Percentiles rank a stretch among this genome's conserved stretches.
phyloP scores from a whole-genome alignment of 2,888 invertebrate species.

The Sinopyrophorus schimmeli region DNA sequence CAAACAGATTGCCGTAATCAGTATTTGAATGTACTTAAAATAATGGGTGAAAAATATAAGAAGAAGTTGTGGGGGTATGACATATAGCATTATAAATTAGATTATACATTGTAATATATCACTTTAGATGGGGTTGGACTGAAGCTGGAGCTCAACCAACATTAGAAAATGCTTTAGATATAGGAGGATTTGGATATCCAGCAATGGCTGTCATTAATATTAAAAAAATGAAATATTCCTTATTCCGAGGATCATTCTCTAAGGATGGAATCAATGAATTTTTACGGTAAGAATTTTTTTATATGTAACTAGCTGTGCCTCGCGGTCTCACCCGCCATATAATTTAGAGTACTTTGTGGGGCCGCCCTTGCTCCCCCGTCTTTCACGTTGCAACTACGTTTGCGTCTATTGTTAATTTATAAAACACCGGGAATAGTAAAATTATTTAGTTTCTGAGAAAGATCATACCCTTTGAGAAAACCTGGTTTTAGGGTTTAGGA shows the following conservation, averaged over 20 bases:
- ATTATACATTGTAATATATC: slow-evolving; percentile 1
- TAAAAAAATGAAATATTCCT: slow-evolving; percentile 95
- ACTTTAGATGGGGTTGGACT: slow-evolving; percentile 85
- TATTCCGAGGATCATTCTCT: slow-evolving; percentile 91
- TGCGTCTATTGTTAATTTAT: too few species aligned
- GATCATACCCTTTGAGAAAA: too few species aligned
- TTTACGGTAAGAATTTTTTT: slow-evolving; percentile 61
- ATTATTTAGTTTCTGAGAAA: too few species aligned
- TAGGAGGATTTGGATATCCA: slow-evolving; percentile 98
- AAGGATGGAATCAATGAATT: slow-evolving; percentile 95
- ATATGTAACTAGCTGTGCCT: too few species aligned
- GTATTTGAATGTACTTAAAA: slow-evolving; percentile 73
- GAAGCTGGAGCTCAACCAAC: slow-evolving; percentile 86
- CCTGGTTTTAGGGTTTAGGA: too few species aligned
- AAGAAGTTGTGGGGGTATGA: slow-evolving; percentile 88
- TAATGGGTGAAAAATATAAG: slow-evolving; percentile 88
- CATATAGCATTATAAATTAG: neutral
- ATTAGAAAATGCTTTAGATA: slow-evolving; percentile 86
- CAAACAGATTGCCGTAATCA: slow-evolving; percentile 86
- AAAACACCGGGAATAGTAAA: too few species aligned
- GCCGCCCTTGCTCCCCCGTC: neutral
- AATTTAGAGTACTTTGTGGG: neutral
- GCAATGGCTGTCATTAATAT: slow-evolving; percentile 96
- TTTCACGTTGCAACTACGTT: too few species aligned
- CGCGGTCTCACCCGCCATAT: too few species aligned